Evolutionary conservation across 2,888 invertebrate species (phyloP).

Genomic region (Ophraella communa): DNA sequence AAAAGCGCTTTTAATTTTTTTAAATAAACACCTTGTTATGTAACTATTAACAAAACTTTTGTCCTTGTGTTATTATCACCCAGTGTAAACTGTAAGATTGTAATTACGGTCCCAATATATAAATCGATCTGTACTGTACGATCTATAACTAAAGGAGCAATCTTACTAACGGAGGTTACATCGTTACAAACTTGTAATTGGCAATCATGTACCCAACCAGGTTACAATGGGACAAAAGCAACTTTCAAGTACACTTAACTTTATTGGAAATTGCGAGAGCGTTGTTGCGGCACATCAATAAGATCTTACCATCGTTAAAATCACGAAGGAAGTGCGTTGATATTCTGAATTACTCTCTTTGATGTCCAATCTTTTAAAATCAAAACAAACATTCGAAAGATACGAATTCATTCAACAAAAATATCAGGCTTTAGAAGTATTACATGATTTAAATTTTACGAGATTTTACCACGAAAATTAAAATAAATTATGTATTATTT

Average conservation of each 20-base stretch:
- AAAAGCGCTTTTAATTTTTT: too few relatives aligned
- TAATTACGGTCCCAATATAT: background rate
- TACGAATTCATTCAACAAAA: too few relatives aligned
- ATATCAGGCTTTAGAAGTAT: too few relatives aligned
- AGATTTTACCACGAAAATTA: too few relatives aligned
- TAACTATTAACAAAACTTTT: too few relatives aligned
- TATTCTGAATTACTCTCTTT: background rate
- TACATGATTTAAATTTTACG: too few relatives aligned
- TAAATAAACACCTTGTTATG: too few relatives aligned
- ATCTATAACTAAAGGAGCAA: constrained; percentile 15
- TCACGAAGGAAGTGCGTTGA: background rate
- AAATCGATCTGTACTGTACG: constrained; percentile 6
- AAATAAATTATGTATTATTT: too few relatives aligned
- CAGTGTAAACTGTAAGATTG: background rate
- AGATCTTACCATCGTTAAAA: background rate
- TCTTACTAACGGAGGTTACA: constrained; percentile 15
- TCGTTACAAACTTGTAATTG: constrained; percentile 25
- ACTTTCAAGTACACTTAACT: constrained; percentile 14
- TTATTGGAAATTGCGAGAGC: constrained; percentile 12
- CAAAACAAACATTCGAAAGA: too few relatives aligned
- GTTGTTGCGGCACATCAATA: background rate
- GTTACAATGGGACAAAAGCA: constrained; percentile 13
- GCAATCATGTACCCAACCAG: constrained; percentile 12
- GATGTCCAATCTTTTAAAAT: background rate
- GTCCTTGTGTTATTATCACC: too few relatives aligned